phyloP scores from a whole-genome alignment of 1,140 invertebrate genomes.

The Drosophila hydei region DNA sequence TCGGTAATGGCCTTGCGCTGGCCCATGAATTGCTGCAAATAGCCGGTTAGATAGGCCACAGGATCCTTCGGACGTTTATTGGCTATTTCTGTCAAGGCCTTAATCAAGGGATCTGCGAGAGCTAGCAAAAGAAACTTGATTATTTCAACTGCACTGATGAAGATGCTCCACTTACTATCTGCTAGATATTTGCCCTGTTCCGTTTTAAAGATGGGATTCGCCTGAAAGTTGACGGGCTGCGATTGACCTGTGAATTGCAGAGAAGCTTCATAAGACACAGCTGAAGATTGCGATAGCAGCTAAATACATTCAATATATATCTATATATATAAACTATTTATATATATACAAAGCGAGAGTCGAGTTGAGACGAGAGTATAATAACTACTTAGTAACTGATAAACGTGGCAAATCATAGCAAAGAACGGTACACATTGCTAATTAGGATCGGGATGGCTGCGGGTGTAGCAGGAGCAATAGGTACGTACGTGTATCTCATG shows the following conservation, averaged over 20 bases:
- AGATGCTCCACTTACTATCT: constrained; percentile 86
- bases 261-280: constrained; percentile 42
- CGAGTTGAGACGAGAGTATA: constrained; percentile 35
- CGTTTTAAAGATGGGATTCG: constrained; percentile 90
- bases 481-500: constrained; percentile 51
- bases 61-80: constrained; percentile 92
- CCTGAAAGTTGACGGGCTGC: constrained; percentile 86
- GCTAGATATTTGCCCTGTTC: constrained; percentile 93
- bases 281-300: not conserved
- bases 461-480: not conserved
- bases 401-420: constrained; percentile 66
- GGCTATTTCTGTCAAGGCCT: constrained; percentile 93
- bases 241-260: constrained; percentile 76
- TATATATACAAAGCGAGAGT: constrained; percentile 62
- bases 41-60: constrained; percentile 91
- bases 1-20: constrained; percentile 66
- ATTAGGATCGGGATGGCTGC: not conserved
- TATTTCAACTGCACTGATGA: no score
- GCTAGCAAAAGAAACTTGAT: constrained; percentile 84
- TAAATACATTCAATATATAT: not conserved
- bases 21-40: constrained; percentile 89
- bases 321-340: constrained; percentile 36
- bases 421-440: constrained; percentile 62
- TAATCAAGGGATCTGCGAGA: constrained; percentile 93
- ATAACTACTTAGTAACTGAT: constrained; percentile 44